Evolutionary conservation across 2,113 vertebrate species (phyloP).

Genomic region (Chaetura pelagica): DNA sequence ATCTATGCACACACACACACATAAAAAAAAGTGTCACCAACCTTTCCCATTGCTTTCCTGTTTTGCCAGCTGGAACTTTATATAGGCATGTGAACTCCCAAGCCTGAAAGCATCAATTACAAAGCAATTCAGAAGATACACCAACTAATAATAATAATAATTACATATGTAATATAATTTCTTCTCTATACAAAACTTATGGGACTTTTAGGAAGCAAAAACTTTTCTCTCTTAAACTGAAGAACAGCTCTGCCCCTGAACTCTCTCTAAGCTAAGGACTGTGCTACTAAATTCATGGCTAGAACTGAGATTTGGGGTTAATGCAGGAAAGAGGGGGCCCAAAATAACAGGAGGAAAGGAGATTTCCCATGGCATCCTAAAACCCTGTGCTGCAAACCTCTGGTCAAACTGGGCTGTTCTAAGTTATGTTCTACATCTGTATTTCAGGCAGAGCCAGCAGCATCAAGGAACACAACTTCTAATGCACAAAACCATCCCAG

Average conservation of each 20-base stretch:
- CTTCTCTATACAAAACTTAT: not conserved
- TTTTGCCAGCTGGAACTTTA: constrained; percentile 87
- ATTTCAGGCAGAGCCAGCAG: not conserved
- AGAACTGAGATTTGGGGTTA: not conserved
- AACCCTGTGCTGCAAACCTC: not conserved
- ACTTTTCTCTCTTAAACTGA: not conserved
- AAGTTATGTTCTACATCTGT: not conserved
- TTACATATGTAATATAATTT: not conserved
- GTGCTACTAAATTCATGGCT: not conserved
- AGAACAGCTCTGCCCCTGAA: not conserved
- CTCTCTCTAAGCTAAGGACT: not conserved
- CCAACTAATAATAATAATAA: not conserved
- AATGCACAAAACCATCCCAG: not conserved
- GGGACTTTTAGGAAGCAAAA: not conserved
- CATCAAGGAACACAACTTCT: not conserved
- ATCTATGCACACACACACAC: not conserved
- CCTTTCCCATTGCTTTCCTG: constrained; percentile 83
- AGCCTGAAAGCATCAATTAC: constrained; percentile 73
- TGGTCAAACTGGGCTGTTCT: not conserved
- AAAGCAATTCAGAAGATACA: not conserved
- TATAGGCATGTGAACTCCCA: constrained; percentile 79
- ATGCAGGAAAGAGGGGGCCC: not conserved
- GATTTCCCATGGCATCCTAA: not conserved
- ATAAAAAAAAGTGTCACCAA: constrained; percentile 47
- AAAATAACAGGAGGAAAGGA: not conserved